phyloP scores from a whole-genome alignment of 2,113 vertebrate species.

The Rhegmatorhina hoffmannsi region DNA sequence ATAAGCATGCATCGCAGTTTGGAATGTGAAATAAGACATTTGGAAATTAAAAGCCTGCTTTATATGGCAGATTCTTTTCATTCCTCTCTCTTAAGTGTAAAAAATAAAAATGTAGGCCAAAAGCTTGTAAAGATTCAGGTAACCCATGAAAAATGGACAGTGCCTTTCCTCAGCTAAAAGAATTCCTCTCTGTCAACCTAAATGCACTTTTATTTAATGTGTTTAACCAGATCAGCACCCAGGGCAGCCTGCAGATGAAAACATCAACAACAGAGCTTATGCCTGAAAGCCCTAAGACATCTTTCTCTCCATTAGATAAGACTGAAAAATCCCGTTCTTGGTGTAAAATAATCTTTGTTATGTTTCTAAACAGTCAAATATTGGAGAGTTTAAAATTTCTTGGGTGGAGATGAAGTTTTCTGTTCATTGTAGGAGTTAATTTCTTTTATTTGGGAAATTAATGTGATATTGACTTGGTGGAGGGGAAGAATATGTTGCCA shows the following conservation, averaged over 20 bases:
- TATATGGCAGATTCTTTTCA: not conserved
- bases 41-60: not conserved
- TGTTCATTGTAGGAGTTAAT: slow-evolving; percentile 28
- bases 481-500: not conserved
- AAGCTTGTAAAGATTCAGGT: not conserved
- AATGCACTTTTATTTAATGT: slow-evolving; percentile 8
- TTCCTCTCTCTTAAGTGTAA: not conserved
- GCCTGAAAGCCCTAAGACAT: slow-evolving; percentile 6
- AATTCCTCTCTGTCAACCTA: not conserved
- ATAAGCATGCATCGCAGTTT: not conserved
- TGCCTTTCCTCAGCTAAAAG: not conserved
- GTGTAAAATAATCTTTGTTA: slow-evolving; percentile 32
- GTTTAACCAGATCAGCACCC: slow-evolving; percentile 10
- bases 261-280: not conserved
- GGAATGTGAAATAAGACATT: not conserved
- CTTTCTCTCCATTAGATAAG: slow-evolving; percentile 35
- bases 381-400: slow-evolving; percentile 29
- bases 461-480: slow-evolving; percentile 50
- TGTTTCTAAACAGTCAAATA: slow-evolving; percentile 37
- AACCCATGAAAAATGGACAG: not conserved
- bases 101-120: not conserved
- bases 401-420: slow-evolving; percentile 44
- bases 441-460: slow-evolving; percentile 43
- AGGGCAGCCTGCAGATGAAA: slow-evolving; percentile 4
- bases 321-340: not conserved